Base-by-base conservation (phyloP, 2,113 vertebrate genomes). In the human (Homo sapiens) region DNA sequence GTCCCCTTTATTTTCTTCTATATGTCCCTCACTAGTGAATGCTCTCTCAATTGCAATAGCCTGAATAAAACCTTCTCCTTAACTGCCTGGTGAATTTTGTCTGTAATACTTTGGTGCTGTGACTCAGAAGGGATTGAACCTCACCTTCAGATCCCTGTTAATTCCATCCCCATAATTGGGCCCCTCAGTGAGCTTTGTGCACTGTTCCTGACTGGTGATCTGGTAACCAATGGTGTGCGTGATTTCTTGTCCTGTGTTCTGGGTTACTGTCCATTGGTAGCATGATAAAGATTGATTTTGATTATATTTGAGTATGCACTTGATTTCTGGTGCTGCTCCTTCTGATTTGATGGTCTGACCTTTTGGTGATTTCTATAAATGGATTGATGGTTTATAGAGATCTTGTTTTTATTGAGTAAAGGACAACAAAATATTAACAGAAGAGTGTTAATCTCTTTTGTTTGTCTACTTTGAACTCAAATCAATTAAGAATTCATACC, bases 401-500 rank as follows among this genome's bases (percentile, higher is more conserved):
- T 64, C 59, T 94, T 88, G 2, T 72, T 92, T 92, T 70, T 84
- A 22, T 83, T 94, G 10, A 27, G 50, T 75, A 22, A 81, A 85
- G 80, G 25, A 50, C 12, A 93, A 61, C 2, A 76, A 30, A 88
- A 30, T 32, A 79, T 76, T 76, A 45, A 75, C 6, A 75, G 43
- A 76, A 76, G 25, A 45, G 43, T 93, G 20, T 68, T 83, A 68
- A 45, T 76, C 27, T 80, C 55, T 61, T 91, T 57, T 89, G 32
- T 94, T 89, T 93, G 40, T 64, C 35, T 91, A 13, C 68, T 89
- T 89, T 93, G 81, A 78, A n/a, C 16, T 70, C 11, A 76, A 86
- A 52, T 89, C 35, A 97, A 93, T 66, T 72, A 73, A 94, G 27
- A 95, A 93, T 92, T 89, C 30, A 83, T 72, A 50, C 48, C 14